Evolutionary conservation across 2,113 vertebrate genomes (phyloP), one percentile per base, ranked within the genome.

Genomic region (Nannobrachium achirus): DNA sequence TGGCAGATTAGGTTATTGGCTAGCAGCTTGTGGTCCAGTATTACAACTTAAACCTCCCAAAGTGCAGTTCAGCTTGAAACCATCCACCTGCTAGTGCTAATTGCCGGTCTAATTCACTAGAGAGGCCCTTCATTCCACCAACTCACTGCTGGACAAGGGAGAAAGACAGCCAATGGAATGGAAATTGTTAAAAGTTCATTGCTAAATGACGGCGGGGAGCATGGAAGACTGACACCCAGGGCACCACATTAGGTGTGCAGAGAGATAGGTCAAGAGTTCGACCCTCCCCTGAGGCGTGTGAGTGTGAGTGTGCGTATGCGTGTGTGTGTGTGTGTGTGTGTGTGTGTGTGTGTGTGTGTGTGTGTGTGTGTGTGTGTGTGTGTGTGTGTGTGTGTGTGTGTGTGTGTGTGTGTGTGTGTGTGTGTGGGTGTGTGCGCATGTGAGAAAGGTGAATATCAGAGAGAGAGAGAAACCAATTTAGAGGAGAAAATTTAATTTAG

Each of bases 1-100:
- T 58, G 67, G 63, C 49, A 76, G 80, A 42, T n/a, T 49, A 62
- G 63, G 64, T 63, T 61, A 50, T 13, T 60, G 51, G 57, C 55
- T 40, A 20, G 41, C 58, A 53, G 61, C 52, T 52, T 55, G 66
- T 49, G 69, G 71, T 77, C 49, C 69, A 18, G 18, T 49, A 53
- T 79, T 58, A 78, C 42, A 55, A 65, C 38, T 45, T 33, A 72
- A 81, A 69, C 76, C 77, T 83, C 69, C 71, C 69, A 69, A 55
- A 3, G 71, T 38, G 72, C 56, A 59, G 51, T 40, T 33, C 25
- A 33, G 70, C 69, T 71, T 80, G 78, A 89, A 81, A 74, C 33
- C 57, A 70, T 56, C 81, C 83, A 85, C 82, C 85, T 86, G 83
- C 75, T 71, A 20, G 46, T 8, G 53, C 71, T 81, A 83, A 86